Conservation (phyloP, 2,797 vertebrate genomes). For the Crypturellus tataupa region DNA sequence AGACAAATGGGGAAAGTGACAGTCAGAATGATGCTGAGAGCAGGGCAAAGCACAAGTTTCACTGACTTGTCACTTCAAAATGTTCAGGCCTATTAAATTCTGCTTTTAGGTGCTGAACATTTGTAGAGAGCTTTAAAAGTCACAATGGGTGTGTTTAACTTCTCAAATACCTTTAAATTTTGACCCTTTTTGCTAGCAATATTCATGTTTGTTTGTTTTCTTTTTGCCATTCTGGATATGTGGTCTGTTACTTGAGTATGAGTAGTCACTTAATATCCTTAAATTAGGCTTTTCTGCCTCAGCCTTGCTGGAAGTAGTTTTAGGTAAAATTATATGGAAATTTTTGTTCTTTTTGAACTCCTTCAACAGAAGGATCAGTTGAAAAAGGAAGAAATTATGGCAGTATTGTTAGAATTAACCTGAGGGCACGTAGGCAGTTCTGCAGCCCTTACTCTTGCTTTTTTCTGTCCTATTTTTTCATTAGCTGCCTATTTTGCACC, state of each 20-base stretch:
- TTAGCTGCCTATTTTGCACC: neutral
- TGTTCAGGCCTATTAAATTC: neutral
- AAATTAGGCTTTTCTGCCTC: neutral
- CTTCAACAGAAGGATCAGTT: neutral
- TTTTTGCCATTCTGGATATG: neutral
- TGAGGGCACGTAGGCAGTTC: neutral
- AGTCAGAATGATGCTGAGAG: neutral
- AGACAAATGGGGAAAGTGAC: neutral
- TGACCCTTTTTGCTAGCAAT: neutral
- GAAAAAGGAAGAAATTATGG: neutral
- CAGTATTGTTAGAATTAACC: neutral
- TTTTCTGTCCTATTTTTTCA: neutral
- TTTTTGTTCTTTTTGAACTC: neutral
- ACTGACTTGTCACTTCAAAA: neutral
- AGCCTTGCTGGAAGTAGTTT: neutral
- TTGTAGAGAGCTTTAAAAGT: neutral
- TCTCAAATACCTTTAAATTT: neutral
- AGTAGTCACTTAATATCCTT: neutral
- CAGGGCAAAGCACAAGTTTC: neutral
- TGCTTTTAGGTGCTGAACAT: neutral
- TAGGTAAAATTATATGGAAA: neutral
- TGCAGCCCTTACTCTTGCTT: neutral
- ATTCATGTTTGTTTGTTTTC: neutral
- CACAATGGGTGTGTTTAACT: neutral
- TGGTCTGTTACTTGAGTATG: neutral